phyloP scores from a whole-genome alignment of 2,113 vertebrate species.

The Leucoraja erinaceus region DNA sequence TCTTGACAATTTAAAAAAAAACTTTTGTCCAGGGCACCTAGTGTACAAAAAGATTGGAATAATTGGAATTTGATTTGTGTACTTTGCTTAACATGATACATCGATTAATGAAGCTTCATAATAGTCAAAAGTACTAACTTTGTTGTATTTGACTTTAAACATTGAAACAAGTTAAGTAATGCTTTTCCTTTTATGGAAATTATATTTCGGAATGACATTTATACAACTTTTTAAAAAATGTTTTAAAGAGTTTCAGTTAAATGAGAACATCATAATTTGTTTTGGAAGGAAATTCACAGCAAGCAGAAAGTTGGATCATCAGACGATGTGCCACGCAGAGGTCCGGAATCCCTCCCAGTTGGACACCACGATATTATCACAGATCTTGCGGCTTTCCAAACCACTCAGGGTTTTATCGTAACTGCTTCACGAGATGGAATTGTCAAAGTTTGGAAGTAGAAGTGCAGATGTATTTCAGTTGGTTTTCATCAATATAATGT shows the following conservation, averaged over 20 bases:
- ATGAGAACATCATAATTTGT: neutral
- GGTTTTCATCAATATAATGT: neutral
- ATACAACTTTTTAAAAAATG: neutral
- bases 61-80: neutral
- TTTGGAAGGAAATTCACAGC: conserved; percentile 85
- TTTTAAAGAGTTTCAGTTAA: neutral
- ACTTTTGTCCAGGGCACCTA: neutral
- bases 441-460: conserved; percentile 95
- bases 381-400: conserved; percentile 91
- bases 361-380: conserved; percentile 97
- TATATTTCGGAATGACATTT: neutral
- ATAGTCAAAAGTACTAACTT: neutral
- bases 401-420: conserved; percentile 93
- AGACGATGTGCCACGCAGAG: conserved; percentile 80
- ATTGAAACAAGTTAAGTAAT: neutral
- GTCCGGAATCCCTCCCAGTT: conserved; percentile 82
- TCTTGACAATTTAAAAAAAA: neutral
- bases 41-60: neutral
- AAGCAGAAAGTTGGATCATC: conserved; percentile 82
- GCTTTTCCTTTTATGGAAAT: neutral
- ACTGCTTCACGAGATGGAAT: conserved; percentile 92
- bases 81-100: neutral
- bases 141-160: neutral
- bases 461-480: conserved; percentile 11
- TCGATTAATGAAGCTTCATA: neutral